These are phyloP conservation scores for Acanthurus leucopareius DNA, from an alignment of 2,797 vertebrate species.

Conservation along the genomic window DNA sequence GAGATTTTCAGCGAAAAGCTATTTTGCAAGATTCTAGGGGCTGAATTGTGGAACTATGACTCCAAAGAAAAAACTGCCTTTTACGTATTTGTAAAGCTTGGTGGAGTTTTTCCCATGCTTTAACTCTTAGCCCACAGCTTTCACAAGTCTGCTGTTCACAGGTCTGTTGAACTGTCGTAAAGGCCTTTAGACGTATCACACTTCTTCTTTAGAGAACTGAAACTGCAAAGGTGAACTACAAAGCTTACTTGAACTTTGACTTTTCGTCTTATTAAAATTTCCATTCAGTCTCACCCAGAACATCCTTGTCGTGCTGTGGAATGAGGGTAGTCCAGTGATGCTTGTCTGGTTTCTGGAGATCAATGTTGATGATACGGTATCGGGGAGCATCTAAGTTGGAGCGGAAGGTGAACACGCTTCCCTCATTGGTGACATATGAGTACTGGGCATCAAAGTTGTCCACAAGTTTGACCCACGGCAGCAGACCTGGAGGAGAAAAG, in stretches of 20 bases:
- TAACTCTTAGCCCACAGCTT: background rate
- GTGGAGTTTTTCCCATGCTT: constrained; percentile 23
- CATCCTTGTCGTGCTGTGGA: constrained; percentile 84
- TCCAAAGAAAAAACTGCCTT: background rate
- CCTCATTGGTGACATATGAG: constrained; percentile 85
- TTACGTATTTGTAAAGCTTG: constrained; percentile 4
- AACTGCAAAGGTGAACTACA: background rate
- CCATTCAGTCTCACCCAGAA: constrained; percentile 79
- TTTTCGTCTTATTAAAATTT: background rate
- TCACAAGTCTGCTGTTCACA: background rate
- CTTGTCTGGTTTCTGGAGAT: constrained; percentile 77
- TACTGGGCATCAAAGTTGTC: constrained; percentile 86
- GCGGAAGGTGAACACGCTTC: constrained; percentile 81
- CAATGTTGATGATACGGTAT: constrained; percentile 83
- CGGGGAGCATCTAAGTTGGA: constrained; percentile 85
- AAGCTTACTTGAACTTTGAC: background rate
- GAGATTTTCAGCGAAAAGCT: constrained; percentile 31
- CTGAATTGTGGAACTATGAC: constrained; percentile 43
- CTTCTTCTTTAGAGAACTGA: constrained; percentile 8
- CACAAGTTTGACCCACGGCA: constrained; percentile 87
- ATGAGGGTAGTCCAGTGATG: constrained; percentile 82
- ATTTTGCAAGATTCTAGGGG: constrained; percentile 40
- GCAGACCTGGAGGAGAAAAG: constrained; percentile 72
- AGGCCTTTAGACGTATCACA: background rate
- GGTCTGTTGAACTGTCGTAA: background rate